Conservation (phyloP, 1,140 invertebrate genomes). For the Meloidogyne floridensis region DNA sequence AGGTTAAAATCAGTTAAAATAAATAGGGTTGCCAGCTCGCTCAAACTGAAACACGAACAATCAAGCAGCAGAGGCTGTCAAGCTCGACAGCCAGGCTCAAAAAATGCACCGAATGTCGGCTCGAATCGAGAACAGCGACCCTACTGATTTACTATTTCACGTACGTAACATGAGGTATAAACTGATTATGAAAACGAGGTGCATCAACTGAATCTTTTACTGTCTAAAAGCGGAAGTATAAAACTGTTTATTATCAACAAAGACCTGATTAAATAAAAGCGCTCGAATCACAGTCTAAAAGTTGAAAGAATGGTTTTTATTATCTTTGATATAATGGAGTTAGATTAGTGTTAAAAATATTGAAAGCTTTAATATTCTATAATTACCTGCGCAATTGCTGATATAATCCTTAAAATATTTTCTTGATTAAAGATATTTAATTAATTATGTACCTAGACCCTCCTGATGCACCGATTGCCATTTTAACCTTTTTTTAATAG, state of each 20-base stretch:
- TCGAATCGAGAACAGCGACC: too few relatives aligned
- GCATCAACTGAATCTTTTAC: slow-evolving; percentile 86
- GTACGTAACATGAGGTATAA: slow-evolving; percentile 78
- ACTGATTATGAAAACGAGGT: slow-evolving; percentile 86
- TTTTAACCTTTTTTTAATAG: slow-evolving; percentile 49
- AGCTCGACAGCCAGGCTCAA: too few relatives aligned
- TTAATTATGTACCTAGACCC: slow-evolving; percentile 27
- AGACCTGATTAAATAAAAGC: slow-evolving; percentile 76
- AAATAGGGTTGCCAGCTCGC: too few relatives aligned
- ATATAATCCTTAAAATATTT: slow-evolving; percentile 34
- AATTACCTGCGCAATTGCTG: slow-evolving; percentile 28
- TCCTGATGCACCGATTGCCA: slow-evolving; percentile 76
- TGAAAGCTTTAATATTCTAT: too few relatives aligned
- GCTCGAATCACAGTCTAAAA: slow-evolving; percentile 75
- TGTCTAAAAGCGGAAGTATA: slow-evolving; percentile 68
- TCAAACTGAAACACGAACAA: too few relatives aligned
- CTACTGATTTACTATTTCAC: too few relatives aligned
- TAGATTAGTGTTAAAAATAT: too few relatives aligned
- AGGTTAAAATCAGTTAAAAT: too few relatives aligned
- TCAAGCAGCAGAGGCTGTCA: too few relatives aligned
- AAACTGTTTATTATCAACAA: neutral
- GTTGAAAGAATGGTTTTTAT: neutral
- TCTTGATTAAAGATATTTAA: neutral
- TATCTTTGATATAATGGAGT: too few relatives aligned
- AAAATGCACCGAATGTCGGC: too few relatives aligned